A percentile compares a stretch with the other conserved stretches of the same genome.
Evolutionary conservation across 2,888 invertebrate genomes (phyloP).

Genomic region (Pteria penguin): DNA sequence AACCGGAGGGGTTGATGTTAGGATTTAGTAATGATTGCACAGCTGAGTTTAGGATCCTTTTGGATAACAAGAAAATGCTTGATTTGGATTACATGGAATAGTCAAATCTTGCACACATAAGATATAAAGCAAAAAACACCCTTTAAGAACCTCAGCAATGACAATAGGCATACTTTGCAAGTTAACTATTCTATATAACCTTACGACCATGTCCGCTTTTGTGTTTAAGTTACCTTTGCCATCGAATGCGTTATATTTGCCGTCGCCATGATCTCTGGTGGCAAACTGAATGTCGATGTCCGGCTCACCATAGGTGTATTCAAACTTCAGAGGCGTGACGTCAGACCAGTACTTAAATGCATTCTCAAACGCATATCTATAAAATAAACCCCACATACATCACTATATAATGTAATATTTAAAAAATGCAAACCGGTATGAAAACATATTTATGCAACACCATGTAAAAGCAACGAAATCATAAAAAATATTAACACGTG

Average conservation of each 20-base stretch:
- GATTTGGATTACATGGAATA: no score
- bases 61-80: no score
- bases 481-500: neutral
- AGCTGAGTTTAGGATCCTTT: no score
- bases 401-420: no score
- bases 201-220: neutral
- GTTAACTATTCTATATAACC: no score
- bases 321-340: conserved; percentile 62
- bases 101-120: no score
- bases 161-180: no score
- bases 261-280: conserved; percentile 68
- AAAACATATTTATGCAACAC: neutral
- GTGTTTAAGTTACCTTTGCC: conserved; percentile 60
- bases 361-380: conserved; percentile 54
- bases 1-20: no score
- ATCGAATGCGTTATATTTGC: conserved; percentile 68
- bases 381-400: no score
- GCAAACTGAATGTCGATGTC: conserved; percentile 72
- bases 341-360: conserved; percentile 67
- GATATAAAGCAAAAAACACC: no score
- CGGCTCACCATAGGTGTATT: conserved; percentile 46
- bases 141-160: no score
- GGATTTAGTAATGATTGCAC: no score
- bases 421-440: neutral
- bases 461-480: neutral